These are phyloP conservation scores for Eilema griseolum DNA, from an alignment of 2,888 invertebrate genomes.

Conservation along the genomic window DNA sequence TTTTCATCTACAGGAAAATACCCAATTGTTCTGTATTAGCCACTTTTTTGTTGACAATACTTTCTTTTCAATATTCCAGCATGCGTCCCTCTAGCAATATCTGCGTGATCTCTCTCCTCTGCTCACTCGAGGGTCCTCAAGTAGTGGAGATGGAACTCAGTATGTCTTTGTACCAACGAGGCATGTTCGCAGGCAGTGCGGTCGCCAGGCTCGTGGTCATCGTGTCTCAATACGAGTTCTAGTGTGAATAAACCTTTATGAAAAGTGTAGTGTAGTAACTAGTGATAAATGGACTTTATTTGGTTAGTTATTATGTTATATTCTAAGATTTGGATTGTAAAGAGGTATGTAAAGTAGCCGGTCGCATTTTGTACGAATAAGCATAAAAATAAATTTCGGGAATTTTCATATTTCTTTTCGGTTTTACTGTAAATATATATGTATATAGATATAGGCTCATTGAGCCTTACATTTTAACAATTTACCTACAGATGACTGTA, in stretches of 20 bases:
- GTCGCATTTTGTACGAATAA: slow-evolving; percentile 5
- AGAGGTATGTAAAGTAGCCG: neutral
- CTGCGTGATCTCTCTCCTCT: slow-evolving; percentile 91
- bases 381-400: neutral
- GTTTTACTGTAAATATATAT: too few relatives aligned
- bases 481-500: too few relatives aligned
- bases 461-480: too few relatives aligned
- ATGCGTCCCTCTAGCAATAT: slow-evolving; percentile 88
- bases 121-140: slow-evolving; percentile 94
- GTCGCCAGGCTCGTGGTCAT: slow-evolving; percentile 94
- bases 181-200: slow-evolving; percentile 92
- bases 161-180: slow-evolving; percentile 93
- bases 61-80: slow-evolving; percentile 61
- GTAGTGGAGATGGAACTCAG: slow-evolving; percentile 95
- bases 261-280: neutral
- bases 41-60: neutral
- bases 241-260: slow-evolving; percentile 28
- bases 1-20: too few relatives aligned
- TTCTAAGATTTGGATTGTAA: slow-evolving; percentile 12
- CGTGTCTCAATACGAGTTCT: slow-evolving; percentile 93
- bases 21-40: too few relatives aligned
- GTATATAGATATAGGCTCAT: too few relatives aligned
- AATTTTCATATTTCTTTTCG: too few relatives aligned
- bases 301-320: neutral
- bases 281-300: neutral